Evolutionary conservation across 2,888 invertebrate genomes (phyloP).

Genomic region (Neoaliturus tenellus): DNA sequence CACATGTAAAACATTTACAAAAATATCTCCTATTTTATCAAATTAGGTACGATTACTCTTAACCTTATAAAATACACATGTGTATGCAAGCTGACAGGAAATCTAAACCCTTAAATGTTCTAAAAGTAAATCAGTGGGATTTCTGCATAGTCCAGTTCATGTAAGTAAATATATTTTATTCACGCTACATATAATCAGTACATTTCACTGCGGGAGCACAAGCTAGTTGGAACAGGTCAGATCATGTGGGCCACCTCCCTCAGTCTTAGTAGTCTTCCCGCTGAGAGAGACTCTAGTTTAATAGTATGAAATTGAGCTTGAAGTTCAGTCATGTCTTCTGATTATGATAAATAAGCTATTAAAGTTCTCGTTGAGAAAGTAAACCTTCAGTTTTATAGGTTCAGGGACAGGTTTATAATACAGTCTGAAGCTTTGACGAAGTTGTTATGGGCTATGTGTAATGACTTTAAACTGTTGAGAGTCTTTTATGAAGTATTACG

Average conservation of each 20-base stretch:
- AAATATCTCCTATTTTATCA: too few relatives aligned
- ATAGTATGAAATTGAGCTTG: neutral
- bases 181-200: neutral
- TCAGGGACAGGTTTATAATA: neutral
- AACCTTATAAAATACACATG: too few relatives aligned
- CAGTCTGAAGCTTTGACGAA: neutral
- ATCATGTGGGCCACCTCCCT: neutral
- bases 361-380: neutral
- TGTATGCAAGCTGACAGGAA: too few relatives aligned
- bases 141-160: too few relatives aligned
- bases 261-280: neutral
- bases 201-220: neutral
- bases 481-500: too few relatives aligned
- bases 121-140: too few relatives aligned
- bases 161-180: too few relatives aligned
- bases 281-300: neutral
- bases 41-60: too few relatives aligned
- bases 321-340: conserved; percentile 17
- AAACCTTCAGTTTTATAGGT: neutral
- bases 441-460: neutral
- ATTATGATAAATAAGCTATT: conserved; percentile 32
- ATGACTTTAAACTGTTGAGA: neutral
- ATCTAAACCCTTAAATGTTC: too few relatives aligned
- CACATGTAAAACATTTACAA: too few relatives aligned
- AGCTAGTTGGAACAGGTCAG: neutral